Base-by-base conservation (phyloP, 2,113 vertebrate species). In the Gasterosteus aculeatus region DNA sequence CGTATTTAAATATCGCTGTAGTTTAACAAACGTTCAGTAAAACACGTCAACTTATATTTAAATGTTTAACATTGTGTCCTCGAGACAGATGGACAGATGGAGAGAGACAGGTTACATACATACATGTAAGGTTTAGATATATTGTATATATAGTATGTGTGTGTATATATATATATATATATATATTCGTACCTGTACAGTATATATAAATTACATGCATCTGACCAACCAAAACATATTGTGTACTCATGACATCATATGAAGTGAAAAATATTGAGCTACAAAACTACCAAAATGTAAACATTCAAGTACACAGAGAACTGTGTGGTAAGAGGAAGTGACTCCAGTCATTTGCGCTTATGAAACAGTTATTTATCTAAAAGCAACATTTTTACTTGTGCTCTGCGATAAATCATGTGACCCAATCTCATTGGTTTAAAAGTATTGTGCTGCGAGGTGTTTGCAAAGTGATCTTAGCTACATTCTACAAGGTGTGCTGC, bases 401-500 rank as follows among this genome's bases (percentile, higher is more conserved):
- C 87, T 76, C 77, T 56, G 88, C 87, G 72, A 91, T 92, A 91
- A 93, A 93, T 92, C 92, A 89, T 58, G 67, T 42, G 59, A 82
- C 84, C 84, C 78, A 82, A 75, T 84, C 81, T 84, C 87, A 91
- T 81, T 89, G 91, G 86, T 87, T 93, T 90, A 89, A 92, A 89
- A 88, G 85, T 89, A 86, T 88, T 87, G 88, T 71, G 85, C 89
- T 92, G 83, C 58, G 68, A 93, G 86, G 88, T 92, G 87, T 93
- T 92, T 89, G 86, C 78, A 86, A 90, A 87, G 94, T 92, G 95
- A 94, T 93, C 86, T 90, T 76, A 91, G 92, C 88, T 94, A 87
- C 92, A 85, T 87, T 90, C 91, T 93, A 89, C 83, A 88, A 90
- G 84, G 91, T 93, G 92, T 83, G 94, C 93, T 95, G 93, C 94